Evolutionary conservation across 1,140 invertebrate species (phyloP).

Genomic region (Zaprionus nigranus): DNA sequence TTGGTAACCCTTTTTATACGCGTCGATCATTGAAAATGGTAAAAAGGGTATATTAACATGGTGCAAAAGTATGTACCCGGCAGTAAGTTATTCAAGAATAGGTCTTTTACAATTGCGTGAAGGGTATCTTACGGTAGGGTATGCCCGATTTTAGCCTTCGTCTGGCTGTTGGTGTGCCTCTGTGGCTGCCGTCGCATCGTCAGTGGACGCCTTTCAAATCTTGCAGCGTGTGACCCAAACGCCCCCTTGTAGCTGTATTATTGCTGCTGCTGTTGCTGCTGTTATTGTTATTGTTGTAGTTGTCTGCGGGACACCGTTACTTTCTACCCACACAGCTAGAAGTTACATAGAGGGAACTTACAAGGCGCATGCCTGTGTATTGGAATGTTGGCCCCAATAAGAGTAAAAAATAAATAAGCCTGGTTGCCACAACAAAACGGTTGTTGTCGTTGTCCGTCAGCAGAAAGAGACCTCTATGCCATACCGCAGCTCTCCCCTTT

Average conservation of each 20-base stretch:
- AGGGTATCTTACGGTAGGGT: no score
- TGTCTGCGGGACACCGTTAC: conserved; percentile 59
- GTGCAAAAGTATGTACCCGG: no score
- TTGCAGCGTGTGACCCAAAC: conserved; percentile 74
- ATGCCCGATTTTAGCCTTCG: no score
- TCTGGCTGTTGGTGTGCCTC: not conserved
- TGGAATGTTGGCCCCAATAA: conserved; percentile 64
- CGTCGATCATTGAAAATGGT: no score
- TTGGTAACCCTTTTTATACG: conserved; percentile 55
- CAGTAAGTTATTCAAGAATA: no score
- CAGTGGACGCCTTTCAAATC: conserved; percentile 43
- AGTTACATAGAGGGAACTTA: conserved; percentile 29
- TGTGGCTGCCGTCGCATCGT: conserved; percentile 14
- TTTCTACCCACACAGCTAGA: conserved; percentile 44
- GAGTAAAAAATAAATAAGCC: conserved; percentile 35
- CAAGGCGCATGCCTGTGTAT: conserved; percentile 65
- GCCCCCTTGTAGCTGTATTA: conserved; percentile 59
- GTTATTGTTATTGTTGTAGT: conserved; percentile 11
- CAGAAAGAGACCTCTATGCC: conserved; percentile 6
- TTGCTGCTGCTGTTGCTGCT: conserved; percentile 36
- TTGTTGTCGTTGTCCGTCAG: conserved; percentile 66
- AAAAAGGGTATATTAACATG: no score
- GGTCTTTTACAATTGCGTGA: no score
- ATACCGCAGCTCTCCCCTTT: not conserved
- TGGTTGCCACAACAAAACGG: conserved; percentile 77